Evolutionary conservation across 2,888 invertebrate genomes (phyloP).

Genomic region (Tethea ocularis): DNA sequence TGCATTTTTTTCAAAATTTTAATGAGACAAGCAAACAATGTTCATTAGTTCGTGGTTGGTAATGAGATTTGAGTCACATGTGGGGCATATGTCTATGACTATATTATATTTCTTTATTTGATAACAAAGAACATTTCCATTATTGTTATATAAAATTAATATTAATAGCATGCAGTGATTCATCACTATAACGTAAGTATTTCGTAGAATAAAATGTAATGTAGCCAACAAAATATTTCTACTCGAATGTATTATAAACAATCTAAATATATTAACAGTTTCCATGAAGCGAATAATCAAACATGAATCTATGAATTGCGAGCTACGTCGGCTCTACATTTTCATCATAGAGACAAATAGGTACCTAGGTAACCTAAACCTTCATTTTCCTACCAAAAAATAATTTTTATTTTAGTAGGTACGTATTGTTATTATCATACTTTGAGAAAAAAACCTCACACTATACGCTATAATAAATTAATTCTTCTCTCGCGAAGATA

Average conservation of each 20-base stretch:
- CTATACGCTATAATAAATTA: background rate
- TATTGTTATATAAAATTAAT: background rate
- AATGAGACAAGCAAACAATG: no score
- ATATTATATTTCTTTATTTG: background rate
- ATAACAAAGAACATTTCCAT: background rate
- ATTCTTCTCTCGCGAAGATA: background rate
- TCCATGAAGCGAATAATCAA: slow-evolving; percentile 1
- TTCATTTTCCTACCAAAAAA: no score
- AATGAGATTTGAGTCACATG: background rate
- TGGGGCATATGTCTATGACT: background rate
- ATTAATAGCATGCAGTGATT: background rate
- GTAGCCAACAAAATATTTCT: slow-evolving; percentile 5
- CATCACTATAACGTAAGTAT: background rate
- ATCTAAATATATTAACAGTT: background rate
- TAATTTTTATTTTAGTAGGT: no score
- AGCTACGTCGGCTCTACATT: background rate
- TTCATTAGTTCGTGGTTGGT: no score
- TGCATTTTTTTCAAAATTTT: no score
- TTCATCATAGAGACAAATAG: background rate
- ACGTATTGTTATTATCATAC: no score
- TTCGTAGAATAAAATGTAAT: background rate
- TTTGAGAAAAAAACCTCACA: background rate
- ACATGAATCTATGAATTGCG: background rate
- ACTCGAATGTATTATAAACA: slow-evolving; percentile 1
- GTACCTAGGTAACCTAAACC: background rate